Evolutionary conservation across 2,797 vertebrate species (phyloP).

Genomic region (Erpetoichthys calabaricus): DNA sequence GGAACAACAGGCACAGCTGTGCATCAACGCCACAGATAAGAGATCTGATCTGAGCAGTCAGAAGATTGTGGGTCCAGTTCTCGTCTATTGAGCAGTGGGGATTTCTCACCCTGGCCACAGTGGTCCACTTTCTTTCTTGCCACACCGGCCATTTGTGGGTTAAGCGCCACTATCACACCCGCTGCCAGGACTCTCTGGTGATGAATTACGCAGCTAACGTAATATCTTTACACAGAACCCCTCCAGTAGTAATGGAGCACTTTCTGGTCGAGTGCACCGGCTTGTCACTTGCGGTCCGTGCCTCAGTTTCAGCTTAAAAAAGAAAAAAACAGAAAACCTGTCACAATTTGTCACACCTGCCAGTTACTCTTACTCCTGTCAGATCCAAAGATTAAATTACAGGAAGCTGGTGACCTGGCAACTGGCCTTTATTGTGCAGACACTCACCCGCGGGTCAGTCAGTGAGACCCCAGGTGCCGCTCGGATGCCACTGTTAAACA

Average conservation of each 20-base stretch:
- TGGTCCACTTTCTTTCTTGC: no score
- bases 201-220: conserved; percentile 11
- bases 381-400: conserved; percentile 8
- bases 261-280: conserved; percentile 7
- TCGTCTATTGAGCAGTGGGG: no score
- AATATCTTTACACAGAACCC: conserved; percentile 12
- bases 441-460: neutral
- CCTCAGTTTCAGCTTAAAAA: no score
- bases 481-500: neutral
- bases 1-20: no score
- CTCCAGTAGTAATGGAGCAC: conserved; percentile 12
- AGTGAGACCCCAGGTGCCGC: neutral
- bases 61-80: no score
- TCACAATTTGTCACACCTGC: conserved; percentile 12
- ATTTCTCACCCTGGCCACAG: no score
- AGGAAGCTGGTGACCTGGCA: neutral
- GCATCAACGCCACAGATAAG: no score
- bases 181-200: neutral
- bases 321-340: conserved; percentile 9
- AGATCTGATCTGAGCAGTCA: no score
- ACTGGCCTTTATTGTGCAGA: no score
- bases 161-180: no score
- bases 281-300: neutral
- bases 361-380: conserved; percentile 11
- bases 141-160: no score